Conservation (phyloP, 2,888 invertebrate species). For the Melitaea athalia region DNA sequence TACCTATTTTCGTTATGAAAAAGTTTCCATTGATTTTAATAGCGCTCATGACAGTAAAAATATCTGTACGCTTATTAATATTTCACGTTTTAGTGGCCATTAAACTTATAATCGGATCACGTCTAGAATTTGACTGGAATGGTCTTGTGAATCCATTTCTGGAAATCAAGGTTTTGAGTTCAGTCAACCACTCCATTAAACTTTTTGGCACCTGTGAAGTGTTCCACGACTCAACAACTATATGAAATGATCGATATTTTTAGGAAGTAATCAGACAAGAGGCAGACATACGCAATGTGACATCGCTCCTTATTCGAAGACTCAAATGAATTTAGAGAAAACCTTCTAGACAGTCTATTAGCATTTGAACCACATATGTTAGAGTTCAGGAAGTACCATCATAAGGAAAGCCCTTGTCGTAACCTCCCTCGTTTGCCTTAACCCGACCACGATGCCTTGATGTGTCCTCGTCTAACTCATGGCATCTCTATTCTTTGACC, state of each 20-base stretch:
- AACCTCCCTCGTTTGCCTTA: conserved; percentile 60
- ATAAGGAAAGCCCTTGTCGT: conserved; percentile 68
- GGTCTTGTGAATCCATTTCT: conserved; percentile 3
- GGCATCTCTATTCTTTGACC: conserved; percentile 20
- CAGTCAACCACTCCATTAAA: not conserved
- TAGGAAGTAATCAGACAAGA: not conserved
- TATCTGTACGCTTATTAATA: not conserved
- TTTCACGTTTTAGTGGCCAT: not conserved
- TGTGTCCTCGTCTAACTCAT: conserved; percentile 24
- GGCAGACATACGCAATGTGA: not conserved
- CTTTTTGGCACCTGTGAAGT: not conserved
- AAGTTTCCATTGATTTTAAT: not conserved
- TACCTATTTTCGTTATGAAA: no score
- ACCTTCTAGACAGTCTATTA: conserved; percentile 3
- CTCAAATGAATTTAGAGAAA: not conserved
- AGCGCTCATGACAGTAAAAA: not conserved
- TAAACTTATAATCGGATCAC: not conserved
- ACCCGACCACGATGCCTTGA: conserved; percentile 43
- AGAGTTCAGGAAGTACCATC: conserved; percentile 38
- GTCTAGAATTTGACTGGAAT: not conserved
- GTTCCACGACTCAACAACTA: not conserved
- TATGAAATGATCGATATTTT: not conserved
- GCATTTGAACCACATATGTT: conserved; percentile 47
- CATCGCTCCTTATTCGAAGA: not conserved
- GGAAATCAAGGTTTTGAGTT: not conserved